Evolutionary conservation across 2,113 vertebrate genomes (phyloP), one percentile per base, ranked within the genome.

Genomic region (Perca schrenkii): DNA sequence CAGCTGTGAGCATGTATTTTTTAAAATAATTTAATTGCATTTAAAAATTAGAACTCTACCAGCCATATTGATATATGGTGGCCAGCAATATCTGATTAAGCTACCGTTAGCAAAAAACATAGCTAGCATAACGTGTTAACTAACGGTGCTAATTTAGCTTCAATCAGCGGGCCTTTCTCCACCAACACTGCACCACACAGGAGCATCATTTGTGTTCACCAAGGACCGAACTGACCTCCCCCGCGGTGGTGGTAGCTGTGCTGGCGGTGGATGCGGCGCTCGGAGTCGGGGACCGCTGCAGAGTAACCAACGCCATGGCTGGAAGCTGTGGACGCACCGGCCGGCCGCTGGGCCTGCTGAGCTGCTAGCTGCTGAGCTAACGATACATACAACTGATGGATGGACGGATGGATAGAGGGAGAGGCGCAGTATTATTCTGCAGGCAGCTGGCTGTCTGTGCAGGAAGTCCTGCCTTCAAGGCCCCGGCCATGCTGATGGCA

Each of bases 201-300:
- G 43, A 22, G 65, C 81, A 61, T 66, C 53, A n/a, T 15, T 74
- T 62, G 1, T 1, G 6, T 81, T 67, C 28, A 36, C 43, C 34
- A 21, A 2, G 49, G 17, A 53, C 46, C 34, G 63, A 4, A 92
- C 92, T 93, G 52, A 95, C 92, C 93, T 95, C 95, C 85, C 92
- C 95, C 62, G 91, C 92, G n/a, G 92, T 91, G 46, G 94, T 95
- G 66, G 96, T 97, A 56, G 96, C 94, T 86, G 96, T 97, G 96
- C 97, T 98, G 94, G 97, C 96, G 25, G 96, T 97, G 87, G 97
- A 98, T 64, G 97, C 96, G 79, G 97, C 97, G 89, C 98, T 98
- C 80, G 98, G 98, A 73, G 98, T 98, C 92, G 98, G 98, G 66
- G 98, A 99, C 86, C 97, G 96, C 96, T 98, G 97, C 86, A 99